Evolutionary conservation across 1,140 invertebrate species (phyloP), one percentile per base, ranked within the genome.

Genomic region (Aphaenogaster floridana): DNA sequence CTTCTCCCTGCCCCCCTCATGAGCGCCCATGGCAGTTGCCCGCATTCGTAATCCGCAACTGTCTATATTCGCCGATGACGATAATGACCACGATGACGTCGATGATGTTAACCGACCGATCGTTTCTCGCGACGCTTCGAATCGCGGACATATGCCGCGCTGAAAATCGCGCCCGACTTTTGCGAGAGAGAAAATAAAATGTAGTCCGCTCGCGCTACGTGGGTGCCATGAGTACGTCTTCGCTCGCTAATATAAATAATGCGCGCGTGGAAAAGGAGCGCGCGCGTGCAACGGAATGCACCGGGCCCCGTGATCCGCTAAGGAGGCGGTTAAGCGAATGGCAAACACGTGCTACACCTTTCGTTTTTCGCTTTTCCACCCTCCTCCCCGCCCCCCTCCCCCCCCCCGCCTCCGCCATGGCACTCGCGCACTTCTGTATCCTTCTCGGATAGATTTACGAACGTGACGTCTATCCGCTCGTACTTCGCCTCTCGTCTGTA

Each of bases 171-270:
- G 6, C 42, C 2, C 39, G 21, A 36, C n/a, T 71, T 28, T 17
- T 42, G 9, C 34, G n/a, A 15, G 34, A 17, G 15, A 85, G 59
- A 64, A 34, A 21, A 17, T 34, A 39, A 48, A 36, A 50, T 8
- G 64, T 9, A 48, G 2, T 15, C 2, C n/a, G 39, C 57, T 45
- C 68, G 42, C 28, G 21, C 34, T 15, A 36, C 13, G 42, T 28
- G 52, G 2, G 2, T 52, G 52, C 45, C 64, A 66, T 71, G 69
- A 87, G 69, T 76, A 63, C 28, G 86, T 89, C 57, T 48, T 71
- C 87, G 72, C 72, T 34, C 48, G 21, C 57, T 90, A 83, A 87
- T 74, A 89, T 90, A 90, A 90, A 90, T 85, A 89, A 89, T 28
- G 48, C 54, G 50, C 50, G 68, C 68, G 80, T 13, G 54, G 59